Conservation (phyloP, 2,888 invertebrate species). For the Aplocera efformata region DNA sequence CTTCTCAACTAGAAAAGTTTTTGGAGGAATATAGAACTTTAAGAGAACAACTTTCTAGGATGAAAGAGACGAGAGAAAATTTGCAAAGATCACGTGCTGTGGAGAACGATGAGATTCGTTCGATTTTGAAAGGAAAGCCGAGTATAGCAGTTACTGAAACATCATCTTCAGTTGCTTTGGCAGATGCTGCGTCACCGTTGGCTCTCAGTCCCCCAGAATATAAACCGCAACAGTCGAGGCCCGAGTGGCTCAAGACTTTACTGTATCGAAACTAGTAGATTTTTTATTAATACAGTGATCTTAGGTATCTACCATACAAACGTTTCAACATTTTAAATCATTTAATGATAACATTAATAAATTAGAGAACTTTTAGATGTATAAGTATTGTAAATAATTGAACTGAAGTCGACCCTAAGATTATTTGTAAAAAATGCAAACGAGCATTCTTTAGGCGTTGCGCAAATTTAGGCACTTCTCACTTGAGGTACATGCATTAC, state of each 20-base stretch:
- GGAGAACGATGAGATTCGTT: slow-evolving; percentile 75
- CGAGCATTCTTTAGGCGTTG: slow-evolving; percentile 65
- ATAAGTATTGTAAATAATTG: slow-evolving; percentile 56
- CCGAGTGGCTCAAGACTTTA: slow-evolving; percentile 70
- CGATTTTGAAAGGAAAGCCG: slow-evolving; percentile 80
- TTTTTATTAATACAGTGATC: slow-evolving; percentile 25
- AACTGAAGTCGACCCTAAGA: slow-evolving; percentile 63
- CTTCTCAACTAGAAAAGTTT: slow-evolving; percentile 88
- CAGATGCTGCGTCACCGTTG: slow-evolving; percentile 65
- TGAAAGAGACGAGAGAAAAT: slow-evolving; percentile 89
- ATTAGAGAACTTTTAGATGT: slow-evolving; percentile 32
- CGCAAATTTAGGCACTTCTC: too few species aligned
- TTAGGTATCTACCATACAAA: slow-evolving; percentile 19
- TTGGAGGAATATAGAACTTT: slow-evolving; percentile 89
- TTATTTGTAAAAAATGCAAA: slow-evolving; percentile 66
- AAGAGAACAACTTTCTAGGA: slow-evolving; percentile 88
- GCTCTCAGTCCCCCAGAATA: slow-evolving; percentile 67
- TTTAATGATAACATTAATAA: slow-evolving; percentile 26
- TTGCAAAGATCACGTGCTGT: slow-evolving; percentile 71
- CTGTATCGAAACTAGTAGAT: slow-evolving; percentile 66
- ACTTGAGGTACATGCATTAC: too few species aligned
- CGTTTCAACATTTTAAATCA: slow-evolving; percentile 36
- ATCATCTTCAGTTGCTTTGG: slow-evolving; percentile 64
- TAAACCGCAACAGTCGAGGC: slow-evolving; percentile 61
- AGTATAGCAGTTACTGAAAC: slow-evolving; percentile 73